Evolutionary conservation across 2,888 invertebrate species (phyloP), one percentile per base, ranked within the genome.

Genomic region (Hypomecis atomaria): DNA sequence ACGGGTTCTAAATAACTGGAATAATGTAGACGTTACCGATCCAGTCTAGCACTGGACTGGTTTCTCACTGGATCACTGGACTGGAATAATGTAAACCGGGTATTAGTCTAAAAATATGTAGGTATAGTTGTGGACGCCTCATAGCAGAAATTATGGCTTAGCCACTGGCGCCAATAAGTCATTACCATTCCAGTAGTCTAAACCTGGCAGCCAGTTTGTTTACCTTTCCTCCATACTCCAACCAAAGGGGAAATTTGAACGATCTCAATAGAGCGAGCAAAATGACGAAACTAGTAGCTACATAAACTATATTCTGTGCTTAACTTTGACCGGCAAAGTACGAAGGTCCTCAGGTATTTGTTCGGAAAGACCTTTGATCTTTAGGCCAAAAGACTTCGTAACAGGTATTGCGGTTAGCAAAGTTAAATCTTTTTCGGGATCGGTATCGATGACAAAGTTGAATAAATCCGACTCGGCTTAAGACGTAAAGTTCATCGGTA

Each of bases 361-460:
- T 65, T 57, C 42, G 44, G 53, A 34, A 55, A 59, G 59, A 34
- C 52, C 56, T 65, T 65, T 65, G 65, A 65, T 65, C 65, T 65
- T 49, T 37, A 48, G 34, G 47, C 44, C 59, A 47, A 48, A 64
- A 56, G 64, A 59, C 44, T 66, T 60, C 57, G 60, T 55, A 57
- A 42, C 49, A 38, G 52, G 52, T 44, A 65, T 60, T 37, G 56
- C 50, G 65, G 65, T 57, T 6, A n/a, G 5, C 23, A 47, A 57
- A 56, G 56, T 65, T 52, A 56, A 65, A 60, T 56, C 56, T 65
- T 60, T 64, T 65, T 56, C 44, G 42, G 62, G 52, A 57, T 53
- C 53, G 50, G 54, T 60, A 60, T 65, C 56, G 60, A 60, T 65
- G 59, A 65, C 65, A 65, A 65, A 65, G 65, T 65, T 57, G 54